Evolutionary conservation across 2,113 vertebrate species (phyloP).

Genomic region (Nycticryphes semicollaris): DNA sequence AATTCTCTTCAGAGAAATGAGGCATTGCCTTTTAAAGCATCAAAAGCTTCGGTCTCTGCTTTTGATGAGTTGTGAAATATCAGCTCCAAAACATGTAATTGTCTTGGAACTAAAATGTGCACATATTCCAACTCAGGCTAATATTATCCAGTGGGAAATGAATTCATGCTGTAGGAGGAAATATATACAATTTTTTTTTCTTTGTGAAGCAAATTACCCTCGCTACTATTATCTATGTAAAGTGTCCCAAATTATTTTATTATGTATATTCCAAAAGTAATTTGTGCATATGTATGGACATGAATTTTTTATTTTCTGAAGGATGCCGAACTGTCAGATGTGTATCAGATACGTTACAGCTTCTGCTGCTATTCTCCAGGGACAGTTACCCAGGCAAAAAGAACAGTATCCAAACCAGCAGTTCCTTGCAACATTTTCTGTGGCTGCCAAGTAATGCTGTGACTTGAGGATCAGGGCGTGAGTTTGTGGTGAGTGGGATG

Average conservation of each 20-base stretch:
- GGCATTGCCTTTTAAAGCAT: not conserved
- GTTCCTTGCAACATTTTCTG: not conserved
- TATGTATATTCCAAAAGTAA: not conserved
- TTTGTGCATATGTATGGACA: not conserved
- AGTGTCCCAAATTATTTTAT: not conserved
- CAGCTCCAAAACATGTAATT: constrained; percentile 32
- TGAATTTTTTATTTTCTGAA: not conserved
- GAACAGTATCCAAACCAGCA: not conserved
- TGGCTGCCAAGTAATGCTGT: not conserved
- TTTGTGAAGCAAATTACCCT: not conserved
- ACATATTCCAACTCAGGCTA: not conserved
- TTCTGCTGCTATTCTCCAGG: not conserved
- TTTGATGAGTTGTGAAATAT: constrained; percentile 25
- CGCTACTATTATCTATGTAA: not conserved
- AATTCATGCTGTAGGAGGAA: not conserved
- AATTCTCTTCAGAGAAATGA: constrained; percentile 8
- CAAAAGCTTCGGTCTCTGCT: not conserved
- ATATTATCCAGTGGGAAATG: not conserved
- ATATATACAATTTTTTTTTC: not conserved
- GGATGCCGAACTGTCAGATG: not conserved
- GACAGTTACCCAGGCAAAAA: not conserved
- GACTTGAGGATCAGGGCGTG: not conserved
- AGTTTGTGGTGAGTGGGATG: not conserved
- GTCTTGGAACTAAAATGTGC: constrained; percentile 33
- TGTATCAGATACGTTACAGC: not conserved